Conservation (phyloP, 1,140 invertebrate genomes). For the Patella vulgata region DNA sequence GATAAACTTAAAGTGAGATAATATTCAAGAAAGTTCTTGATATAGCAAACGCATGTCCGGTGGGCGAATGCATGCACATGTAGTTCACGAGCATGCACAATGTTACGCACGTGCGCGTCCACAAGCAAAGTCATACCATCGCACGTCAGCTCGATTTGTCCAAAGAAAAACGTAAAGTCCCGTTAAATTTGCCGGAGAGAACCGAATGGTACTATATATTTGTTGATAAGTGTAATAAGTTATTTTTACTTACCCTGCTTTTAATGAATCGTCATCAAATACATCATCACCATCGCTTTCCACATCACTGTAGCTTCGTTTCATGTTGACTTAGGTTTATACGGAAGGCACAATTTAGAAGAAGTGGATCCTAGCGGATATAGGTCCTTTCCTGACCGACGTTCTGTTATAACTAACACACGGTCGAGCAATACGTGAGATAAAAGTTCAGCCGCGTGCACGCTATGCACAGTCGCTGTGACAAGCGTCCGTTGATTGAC, state of each 20-base stretch:
- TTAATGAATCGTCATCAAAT: constrained; percentile 59
- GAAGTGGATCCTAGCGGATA: constrained; percentile 6
- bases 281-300: constrained; percentile 66
- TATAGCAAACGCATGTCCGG: too few species aligned
- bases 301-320: constrained; percentile 66
- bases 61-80: background rate
- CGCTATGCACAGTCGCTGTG: background rate
- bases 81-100: constrained; percentile 1
- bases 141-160: constrained; percentile 9
- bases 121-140: constrained; percentile 5
- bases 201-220: background rate
- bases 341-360: background rate
- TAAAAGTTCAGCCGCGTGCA: constrained; percentile 10
- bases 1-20: background rate
- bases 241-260: constrained; percentile 63
- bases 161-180: constrained; percentile 12
- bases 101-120: constrained; percentile 16
- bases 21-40: background rate
- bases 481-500: constrained; percentile 15
- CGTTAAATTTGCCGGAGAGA: background rate
- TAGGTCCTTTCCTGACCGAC: constrained; percentile 14
- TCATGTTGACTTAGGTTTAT: constrained; percentile 50
- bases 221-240: background rate
- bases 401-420: constrained; percentile 7
- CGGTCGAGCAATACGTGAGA: background rate